Base-by-base conservation (phyloP, 2,888 invertebrate genomes). In the Anoplius nigerrimus region DNA sequence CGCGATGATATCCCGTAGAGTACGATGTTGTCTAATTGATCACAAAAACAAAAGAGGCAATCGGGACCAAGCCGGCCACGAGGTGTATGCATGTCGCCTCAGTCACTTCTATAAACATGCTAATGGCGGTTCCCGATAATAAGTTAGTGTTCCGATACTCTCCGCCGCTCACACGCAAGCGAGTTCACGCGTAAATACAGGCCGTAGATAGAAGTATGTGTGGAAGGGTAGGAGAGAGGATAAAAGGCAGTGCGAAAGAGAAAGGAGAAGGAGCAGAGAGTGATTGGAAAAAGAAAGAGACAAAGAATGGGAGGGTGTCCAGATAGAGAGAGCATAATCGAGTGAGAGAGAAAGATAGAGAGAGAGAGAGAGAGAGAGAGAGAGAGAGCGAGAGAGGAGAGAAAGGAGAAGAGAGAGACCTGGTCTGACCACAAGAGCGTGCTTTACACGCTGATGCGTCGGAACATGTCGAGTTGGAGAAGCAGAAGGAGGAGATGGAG, bases 111-210 rank as follows among this genome's bases (percentile, higher is more conserved):
- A 84, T 83, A 84, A 85, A 85, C 79, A 84, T 84, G 82, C 83
- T 85, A 84, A 85, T 85, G 79, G 83, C 79, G 82, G 76, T 83
- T 77, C 72, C 74, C 76, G 84, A 84, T 84, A 84, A 84, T 85
- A 84, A 85, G 80, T 82, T 80, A 81, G 80, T 77, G 81, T 75
- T 67, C 71, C 71, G 80, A 77, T 81, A 79, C 75, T 62, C 66
- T 4, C 27, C 52, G 52, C 46, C 46, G 67, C 63, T 58, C 77
- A 61, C 66, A 58, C 64, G 62, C 54, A 18, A 52, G 42, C 58
- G 55, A 65, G 54, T 57, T 56, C 46, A 55, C 57, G 61, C 46
- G 27, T 60, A 54, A 18, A 48, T 42, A 67, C 63, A 63, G 63
- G 51, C 45, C 27, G 22, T 34, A 6, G 67, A 65, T 51, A 57